A percentile compares a stretch with the other conserved stretches of the same genome.
Evolutionary conservation across 2,113 vertebrate species (phyloP).

Genomic region (Carlito syrichta): DNA sequence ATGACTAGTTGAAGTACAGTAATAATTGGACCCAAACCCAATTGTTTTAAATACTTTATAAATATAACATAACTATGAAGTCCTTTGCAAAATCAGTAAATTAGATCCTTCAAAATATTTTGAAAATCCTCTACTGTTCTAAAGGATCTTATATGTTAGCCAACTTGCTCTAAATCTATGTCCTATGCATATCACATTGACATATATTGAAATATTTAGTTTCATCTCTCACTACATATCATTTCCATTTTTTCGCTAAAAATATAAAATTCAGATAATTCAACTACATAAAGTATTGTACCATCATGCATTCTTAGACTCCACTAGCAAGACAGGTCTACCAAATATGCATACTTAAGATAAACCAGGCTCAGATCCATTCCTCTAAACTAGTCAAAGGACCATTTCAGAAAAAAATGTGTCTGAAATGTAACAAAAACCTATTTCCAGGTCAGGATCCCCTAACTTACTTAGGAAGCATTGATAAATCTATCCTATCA

Average conservation of each 20-base stretch:
- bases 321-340: not conserved
- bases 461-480: not conserved
- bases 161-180: not conserved
- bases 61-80: not conserved
- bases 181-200: not conserved
- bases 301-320: not conserved
- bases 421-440: not conserved
- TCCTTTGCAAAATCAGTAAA: not conserved
- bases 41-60: not conserved
- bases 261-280: not conserved
- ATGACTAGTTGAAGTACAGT: not conserved
- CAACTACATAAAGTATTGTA: not conserved
- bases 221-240: not conserved
- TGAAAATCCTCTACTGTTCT: not conserved
- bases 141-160: not conserved
- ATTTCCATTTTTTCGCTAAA: not conserved
- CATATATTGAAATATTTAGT: not conserved
- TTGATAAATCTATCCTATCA: conserved; percentile 6
- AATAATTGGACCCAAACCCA: not conserved
- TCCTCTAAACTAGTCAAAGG: not conserved
- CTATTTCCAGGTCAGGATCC: not conserved
- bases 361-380: not conserved
- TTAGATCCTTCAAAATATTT: not conserved
- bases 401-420: not conserved
- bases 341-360: not conserved